A percentile compares a stretch with the other conserved stretches of the same genome.
phyloP scores from a whole-genome alignment of 2,888 invertebrate genomes.

The Exocentrus adspersus region DNA sequence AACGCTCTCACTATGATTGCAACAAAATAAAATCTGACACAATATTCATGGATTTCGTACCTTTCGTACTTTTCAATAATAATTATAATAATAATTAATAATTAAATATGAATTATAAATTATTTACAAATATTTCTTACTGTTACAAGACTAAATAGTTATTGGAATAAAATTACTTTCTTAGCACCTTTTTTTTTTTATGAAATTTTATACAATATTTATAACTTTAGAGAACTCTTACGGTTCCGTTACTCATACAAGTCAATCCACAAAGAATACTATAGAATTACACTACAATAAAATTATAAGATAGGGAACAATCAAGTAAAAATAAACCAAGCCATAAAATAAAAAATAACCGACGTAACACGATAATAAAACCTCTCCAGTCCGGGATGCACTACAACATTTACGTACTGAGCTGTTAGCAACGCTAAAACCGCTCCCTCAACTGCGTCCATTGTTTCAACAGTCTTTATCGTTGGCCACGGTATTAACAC shows the following conservation, averaged over 20 bases:
- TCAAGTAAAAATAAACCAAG: slow-evolving; percentile 29
- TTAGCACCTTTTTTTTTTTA: slow-evolving; percentile 29
- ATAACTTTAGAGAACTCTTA: slow-evolving; percentile 4
- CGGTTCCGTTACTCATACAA: slow-evolving; percentile 6
- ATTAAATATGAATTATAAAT: neutral
- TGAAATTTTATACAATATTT: slow-evolving; percentile 24
- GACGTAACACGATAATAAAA: slow-evolving; percentile 33
- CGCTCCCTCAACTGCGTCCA: slow-evolving; percentile 13
- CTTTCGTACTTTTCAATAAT: neutral
- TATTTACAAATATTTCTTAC: slow-evolving; percentile 14
- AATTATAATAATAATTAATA: neutral
- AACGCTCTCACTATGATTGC: too few species aligned
- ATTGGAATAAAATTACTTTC: slow-evolving; percentile 7
- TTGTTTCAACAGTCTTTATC: slow-evolving; percentile 9
- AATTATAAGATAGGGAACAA: slow-evolving; percentile 19
- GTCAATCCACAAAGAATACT: slow-evolving; percentile 14
- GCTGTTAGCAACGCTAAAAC: slow-evolving; percentile 30
- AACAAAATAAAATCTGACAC: too few species aligned
- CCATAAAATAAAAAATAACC: slow-evolving; percentile 31
- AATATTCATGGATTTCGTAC: too few species aligned
- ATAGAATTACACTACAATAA: slow-evolving; percentile 7
- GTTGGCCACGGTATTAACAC: slow-evolving; percentile 1
- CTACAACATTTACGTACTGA: slow-evolving; percentile 32
- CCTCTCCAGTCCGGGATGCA: slow-evolving; percentile 43
- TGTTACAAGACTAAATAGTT: slow-evolving; percentile 1